These are phyloP conservation scores for Drosophila mimica DNA, from an alignment of 2,888 invertebrate genomes.

Conservation along the genomic window DNA sequence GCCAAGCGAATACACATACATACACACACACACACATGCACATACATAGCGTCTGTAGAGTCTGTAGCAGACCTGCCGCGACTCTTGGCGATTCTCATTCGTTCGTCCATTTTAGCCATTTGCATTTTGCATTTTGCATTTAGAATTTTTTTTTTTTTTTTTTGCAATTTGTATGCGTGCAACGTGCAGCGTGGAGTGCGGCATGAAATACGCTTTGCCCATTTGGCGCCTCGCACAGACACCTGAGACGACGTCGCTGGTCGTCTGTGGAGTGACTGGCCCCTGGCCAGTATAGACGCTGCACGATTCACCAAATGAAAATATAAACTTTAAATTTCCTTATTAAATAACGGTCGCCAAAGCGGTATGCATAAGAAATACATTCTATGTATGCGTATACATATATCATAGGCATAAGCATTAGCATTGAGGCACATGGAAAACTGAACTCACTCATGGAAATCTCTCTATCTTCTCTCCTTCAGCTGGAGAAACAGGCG, in stretches of 20 bases:
- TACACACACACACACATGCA: background rate
- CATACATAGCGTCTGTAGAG: background rate
- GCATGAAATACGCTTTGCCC: constrained; percentile 66
- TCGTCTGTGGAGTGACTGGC: constrained; percentile 32
- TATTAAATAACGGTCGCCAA: constrained; percentile 75
- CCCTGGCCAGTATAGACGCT: constrained; percentile 33
- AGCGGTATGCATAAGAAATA: constrained; percentile 46
- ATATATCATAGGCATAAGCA: constrained; percentile 2
- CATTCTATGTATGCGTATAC: constrained; percentile 2
- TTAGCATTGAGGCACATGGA: constrained; percentile 5
- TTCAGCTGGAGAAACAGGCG: background rate
- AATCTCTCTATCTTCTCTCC: constrained; percentile 1
- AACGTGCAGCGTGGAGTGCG: constrained; percentile 51
- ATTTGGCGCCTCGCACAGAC: constrained; percentile 69
- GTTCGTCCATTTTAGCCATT: constrained; percentile 21
- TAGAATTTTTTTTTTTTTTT: constrained; percentile 5
- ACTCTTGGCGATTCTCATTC: constrained; percentile 18
- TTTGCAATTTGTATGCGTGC: constrained; percentile 75
- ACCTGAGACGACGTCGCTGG: constrained; percentile 42
- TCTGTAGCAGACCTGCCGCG: background rate
- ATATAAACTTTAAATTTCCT: constrained; percentile 72
- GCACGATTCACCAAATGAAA: constrained; percentile 65
- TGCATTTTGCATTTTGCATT: constrained; percentile 29
- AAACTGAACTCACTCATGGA: constrained; percentile 13
- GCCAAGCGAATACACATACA: constrained; percentile 1